Conservation (phyloP, 1,140 invertebrate species). For the Drosophila burlai region DNA sequence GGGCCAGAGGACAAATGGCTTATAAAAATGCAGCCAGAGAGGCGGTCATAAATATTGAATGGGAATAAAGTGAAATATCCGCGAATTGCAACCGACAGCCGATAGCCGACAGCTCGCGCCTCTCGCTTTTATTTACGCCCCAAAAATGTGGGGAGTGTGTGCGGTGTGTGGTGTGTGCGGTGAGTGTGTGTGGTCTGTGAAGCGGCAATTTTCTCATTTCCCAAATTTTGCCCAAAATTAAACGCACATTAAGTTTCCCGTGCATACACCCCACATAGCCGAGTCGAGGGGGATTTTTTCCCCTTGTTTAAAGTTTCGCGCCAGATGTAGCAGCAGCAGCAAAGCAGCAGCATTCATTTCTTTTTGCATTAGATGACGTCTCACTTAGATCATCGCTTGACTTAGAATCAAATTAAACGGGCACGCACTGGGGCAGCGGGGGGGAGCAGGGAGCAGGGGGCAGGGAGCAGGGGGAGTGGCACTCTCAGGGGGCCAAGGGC, state of each 20-base stretch:
- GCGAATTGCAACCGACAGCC: conserved; percentile 38
- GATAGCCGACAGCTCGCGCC: neutral
- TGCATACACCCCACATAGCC: conserved; percentile 4
- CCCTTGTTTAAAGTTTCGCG: conserved; percentile 56
- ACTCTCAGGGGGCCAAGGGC: conserved; percentile 29
- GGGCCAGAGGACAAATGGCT: conserved; percentile 28
- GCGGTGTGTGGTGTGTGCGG: neutral
- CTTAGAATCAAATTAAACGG: conserved; percentile 80
- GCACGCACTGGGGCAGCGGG: conserved; percentile 38
- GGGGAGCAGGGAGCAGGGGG: neutral
- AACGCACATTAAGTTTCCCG: conserved; percentile 75
- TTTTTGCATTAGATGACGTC: conserved; percentile 62
- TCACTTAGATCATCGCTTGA: conserved; percentile 83
- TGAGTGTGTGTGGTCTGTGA: neutral
- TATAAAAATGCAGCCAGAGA: conserved; percentile 55
- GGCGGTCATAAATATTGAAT: conserved; percentile 28
- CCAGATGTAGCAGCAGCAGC: conserved; percentile 64
- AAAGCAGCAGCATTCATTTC: conserved; percentile 37
- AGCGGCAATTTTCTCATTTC: conserved; percentile 23
- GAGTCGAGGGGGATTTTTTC: conserved; percentile 17
- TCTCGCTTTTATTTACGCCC: conserved; percentile 45
- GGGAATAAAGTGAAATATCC: conserved; percentile 51
- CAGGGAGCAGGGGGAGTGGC: conserved; percentile 1
- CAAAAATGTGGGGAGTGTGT: conserved; percentile 4
- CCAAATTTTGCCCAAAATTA: conserved; percentile 70